phyloP scores from a whole-genome alignment of 1,140 invertebrate genomes.

The Antheraea pernyi region DNA sequence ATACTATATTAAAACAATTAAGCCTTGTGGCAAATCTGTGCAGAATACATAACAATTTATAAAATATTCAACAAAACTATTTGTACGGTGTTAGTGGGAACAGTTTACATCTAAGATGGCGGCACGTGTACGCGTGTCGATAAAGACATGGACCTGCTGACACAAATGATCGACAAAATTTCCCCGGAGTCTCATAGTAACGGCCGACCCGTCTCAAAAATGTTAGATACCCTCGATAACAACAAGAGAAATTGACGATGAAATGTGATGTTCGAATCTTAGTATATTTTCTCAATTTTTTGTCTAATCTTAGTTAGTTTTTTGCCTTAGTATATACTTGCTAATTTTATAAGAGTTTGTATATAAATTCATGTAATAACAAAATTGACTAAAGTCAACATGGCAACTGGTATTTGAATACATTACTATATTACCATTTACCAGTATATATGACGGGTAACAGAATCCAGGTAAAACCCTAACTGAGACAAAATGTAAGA shows the following conservation, averaged over 20 bases:
- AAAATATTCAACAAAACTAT: no score
- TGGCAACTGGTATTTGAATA: no score
- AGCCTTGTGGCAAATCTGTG: no score
- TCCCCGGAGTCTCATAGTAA: slow-evolving; percentile 24
- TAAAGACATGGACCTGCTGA: slow-evolving; percentile 27
- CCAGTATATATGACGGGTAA: no score
- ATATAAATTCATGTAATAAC: no score
- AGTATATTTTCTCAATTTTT: not conserved
- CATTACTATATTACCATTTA: no score
- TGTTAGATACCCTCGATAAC: slow-evolving; percentile 1
- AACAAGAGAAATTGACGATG: not conserved
- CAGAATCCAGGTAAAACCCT: no score
- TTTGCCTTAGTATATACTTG: not conserved
- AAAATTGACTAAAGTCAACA: no score
- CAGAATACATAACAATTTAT: no score
- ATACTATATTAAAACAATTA: no score
- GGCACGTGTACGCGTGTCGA: slow-evolving; percentile 22
- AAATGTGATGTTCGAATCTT: not conserved
- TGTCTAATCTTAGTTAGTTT: not conserved
- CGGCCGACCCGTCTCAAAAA: slow-evolving; percentile 15
- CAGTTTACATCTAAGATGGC: slow-evolving; percentile 1
- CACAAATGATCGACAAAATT: slow-evolving; percentile 39
- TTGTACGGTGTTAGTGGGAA: not conserved
- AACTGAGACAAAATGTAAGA: no score
- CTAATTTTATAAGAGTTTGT: not conserved